Evolutionary conservation across 1,140 invertebrate genomes (phyloP), one percentile per base, ranked within the genome.

Genomic region (Bicyclus anynana): DNA sequence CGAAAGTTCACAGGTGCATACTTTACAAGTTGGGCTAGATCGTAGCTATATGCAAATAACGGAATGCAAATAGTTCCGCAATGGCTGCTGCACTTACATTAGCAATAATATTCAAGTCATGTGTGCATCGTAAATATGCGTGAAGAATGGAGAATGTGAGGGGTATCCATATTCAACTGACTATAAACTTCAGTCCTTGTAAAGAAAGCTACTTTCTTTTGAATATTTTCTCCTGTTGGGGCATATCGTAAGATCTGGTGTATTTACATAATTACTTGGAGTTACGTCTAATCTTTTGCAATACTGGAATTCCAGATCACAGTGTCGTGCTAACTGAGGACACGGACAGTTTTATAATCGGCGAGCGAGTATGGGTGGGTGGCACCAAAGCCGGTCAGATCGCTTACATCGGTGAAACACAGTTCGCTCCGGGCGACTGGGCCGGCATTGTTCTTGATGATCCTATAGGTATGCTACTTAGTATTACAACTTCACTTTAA

Each of bases 351-450:
- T 99, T 98, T 84, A 98, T 97, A 69, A 96, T 99, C 73, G 97
- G 97, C 35, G 96, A 99, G 77, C 91, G 94, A 65, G 95, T 99
- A 66, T 99, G 95, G 94, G 97, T 99, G 23, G 96, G 97, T 73
- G 97, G 97, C 29, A 94, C 93, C n/a, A 98, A 98, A 79, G 94
- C 97, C 3, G 98, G 98, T 21, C 92, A 93, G 71, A 98, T 99
- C 65, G 97, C 97, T 20, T 99, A 96, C 84, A 97, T 99, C 59
- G 98, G 98, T n/a, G 97, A 99, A 81, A 98, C 98, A 27, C 93
- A 97, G 77, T 99, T 99, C 87, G 97, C 96, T 17, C 93, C 95
- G 26, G 98, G 98, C 65, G 96, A 98, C 57, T 99, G 98, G 98
- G 97, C 97, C 70, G 98, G 98, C 33, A 94, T 99, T 52, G 97